These are phyloP conservation scores for Archaeoteleia sp. DNA, from an alignment of 2,888 invertebrate genomes.

Conservation along the genomic window DNA sequence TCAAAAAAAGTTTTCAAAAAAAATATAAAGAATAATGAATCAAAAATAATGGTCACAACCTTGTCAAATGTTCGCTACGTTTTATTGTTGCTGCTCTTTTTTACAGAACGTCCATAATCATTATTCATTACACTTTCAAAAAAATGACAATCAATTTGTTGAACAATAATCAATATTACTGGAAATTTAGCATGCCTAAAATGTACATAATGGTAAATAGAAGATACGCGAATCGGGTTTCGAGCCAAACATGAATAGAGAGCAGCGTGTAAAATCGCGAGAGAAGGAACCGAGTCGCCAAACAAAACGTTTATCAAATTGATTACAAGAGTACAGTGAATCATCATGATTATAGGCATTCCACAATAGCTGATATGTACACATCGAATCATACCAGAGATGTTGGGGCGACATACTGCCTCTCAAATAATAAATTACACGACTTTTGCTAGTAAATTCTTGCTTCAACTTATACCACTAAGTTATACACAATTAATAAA, in stretches of 20 bases:
- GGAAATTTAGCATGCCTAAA: constrained; percentile 74
- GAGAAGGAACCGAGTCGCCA: constrained; percentile 17
- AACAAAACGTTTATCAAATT: too few species aligned
- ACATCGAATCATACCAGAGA: constrained; percentile 46
- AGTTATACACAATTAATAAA: constrained; percentile 65
- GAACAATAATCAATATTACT: constrained; percentile 70
- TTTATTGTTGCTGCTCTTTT: constrained; percentile 61
- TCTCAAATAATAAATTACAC: constrained; percentile 62
- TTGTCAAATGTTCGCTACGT: constrained; percentile 62
- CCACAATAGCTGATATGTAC: constrained; percentile 48
- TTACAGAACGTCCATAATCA: constrained; percentile 61
- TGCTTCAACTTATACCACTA: constrained; percentile 67
- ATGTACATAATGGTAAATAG: constrained; percentile 71
- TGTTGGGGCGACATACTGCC: constrained; percentile 39
- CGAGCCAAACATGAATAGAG: constrained; percentile 64
- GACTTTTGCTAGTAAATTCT: constrained; percentile 63
- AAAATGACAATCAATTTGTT: constrained; percentile 69
- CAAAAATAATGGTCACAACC: constrained; percentile 55
- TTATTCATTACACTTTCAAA: constrained; percentile 69
- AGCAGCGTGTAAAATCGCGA: constrained; percentile 54
- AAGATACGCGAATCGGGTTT: too few species aligned
- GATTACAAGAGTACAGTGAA: background rate
- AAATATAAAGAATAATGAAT: constrained; percentile 2
- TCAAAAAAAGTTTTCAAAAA: constrained; percentile 2
- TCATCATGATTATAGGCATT: constrained; percentile 46